Evolutionary conservation across 2,113 vertebrate genomes (phyloP).

Genomic region (Castor canadensis): DNA sequence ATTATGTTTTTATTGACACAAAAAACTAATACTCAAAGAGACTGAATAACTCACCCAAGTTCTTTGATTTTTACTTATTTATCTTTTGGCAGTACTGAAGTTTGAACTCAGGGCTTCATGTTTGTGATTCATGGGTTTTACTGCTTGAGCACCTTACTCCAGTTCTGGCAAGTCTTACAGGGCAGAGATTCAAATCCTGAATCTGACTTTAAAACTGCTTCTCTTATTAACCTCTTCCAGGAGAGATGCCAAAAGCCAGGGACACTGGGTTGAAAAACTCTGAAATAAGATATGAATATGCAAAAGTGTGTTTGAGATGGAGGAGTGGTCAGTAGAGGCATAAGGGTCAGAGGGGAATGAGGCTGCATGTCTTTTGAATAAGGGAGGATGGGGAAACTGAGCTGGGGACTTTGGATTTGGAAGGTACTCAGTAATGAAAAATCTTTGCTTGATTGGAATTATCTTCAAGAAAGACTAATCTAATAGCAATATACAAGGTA

Average conservation of each 20-base stretch:
- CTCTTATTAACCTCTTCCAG: neutral
- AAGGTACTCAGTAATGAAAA: neutral
- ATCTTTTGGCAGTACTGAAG: too few species aligned
- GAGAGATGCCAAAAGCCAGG: neutral
- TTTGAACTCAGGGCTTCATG: too few species aligned
- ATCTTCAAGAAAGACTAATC: neutral
- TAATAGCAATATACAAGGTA: neutral
- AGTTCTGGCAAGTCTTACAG: too few species aligned
- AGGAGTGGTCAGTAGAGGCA: neutral
- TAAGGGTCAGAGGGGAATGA: neutral
- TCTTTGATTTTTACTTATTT: too few species aligned
- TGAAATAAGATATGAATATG: neutral
- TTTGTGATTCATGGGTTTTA: too few species aligned
- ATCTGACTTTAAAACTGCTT: neutral
- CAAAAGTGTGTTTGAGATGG: neutral
- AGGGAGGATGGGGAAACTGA: neutral
- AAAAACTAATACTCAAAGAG: neutral
- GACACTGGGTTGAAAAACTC: neutral
- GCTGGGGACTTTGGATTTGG: neutral
- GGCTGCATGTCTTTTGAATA: too few species aligned
- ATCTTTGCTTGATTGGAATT: neutral
- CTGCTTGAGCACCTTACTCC: too few species aligned
- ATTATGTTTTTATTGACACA: neutral
- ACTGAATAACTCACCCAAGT: neutral
- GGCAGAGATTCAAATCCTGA: neutral